phyloP scores from a whole-genome alignment of 2,797 vertebrate genomes.

The Myiotriccus ornatus region DNA sequence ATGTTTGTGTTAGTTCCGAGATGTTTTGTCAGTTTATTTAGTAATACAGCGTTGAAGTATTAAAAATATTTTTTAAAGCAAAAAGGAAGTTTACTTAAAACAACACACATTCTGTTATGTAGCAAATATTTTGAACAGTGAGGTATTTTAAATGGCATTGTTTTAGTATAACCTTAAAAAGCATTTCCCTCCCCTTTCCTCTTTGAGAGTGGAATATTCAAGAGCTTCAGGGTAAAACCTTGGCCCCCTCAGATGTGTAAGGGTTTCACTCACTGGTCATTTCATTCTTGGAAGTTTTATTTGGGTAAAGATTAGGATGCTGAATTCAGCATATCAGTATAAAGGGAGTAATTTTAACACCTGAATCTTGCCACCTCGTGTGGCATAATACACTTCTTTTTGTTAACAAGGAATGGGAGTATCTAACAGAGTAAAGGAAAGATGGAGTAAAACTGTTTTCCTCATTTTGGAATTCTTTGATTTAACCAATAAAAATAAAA shows the following conservation, averaged over 20 bases:
- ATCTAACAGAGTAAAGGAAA: background rate
- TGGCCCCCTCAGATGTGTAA: background rate
- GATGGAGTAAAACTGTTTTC: background rate
- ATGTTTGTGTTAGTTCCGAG: slow-evolving; percentile 76
- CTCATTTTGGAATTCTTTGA: background rate
- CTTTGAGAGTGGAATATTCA: background rate
- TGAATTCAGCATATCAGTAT: background rate
- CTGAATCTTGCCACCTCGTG: background rate
- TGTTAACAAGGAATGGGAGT: background rate
- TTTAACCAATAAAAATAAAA: background rate
- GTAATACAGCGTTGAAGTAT: slow-evolving; percentile 66
- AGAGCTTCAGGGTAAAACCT: background rate
- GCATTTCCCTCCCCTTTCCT: background rate
- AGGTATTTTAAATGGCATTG: background rate
- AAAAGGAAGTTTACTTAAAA: slow-evolving; percentile 45
- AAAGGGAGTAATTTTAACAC: background rate
- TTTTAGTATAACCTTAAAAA: background rate
- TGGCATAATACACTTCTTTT: background rate
- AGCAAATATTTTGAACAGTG: slow-evolving; percentile 9
- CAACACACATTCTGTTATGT: background rate
- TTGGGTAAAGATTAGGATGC: background rate
- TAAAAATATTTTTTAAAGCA: slow-evolving; percentile 45
- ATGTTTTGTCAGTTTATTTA: slow-evolving; percentile 76
- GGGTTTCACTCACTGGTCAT: background rate
- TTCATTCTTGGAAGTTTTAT: background rate